Conservation (phyloP, 2,113 vertebrate genomes). For the Tonatia bakeri region DNA sequence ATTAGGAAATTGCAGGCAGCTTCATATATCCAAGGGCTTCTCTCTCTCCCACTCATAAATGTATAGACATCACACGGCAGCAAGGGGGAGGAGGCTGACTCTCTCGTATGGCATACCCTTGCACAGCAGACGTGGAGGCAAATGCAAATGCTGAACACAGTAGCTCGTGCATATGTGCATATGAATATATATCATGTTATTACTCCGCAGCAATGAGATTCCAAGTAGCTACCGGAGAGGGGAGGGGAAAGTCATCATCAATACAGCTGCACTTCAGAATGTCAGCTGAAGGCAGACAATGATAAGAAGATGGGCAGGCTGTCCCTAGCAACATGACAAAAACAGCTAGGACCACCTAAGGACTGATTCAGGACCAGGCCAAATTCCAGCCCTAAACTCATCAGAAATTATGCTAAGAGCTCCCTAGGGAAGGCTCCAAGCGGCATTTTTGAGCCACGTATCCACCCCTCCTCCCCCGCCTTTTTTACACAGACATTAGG, state of each 20-base stretch:
- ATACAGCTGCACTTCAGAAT: conserved; percentile 69
- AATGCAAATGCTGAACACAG: conserved; percentile 47
- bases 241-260: conserved; percentile 49
- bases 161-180: conserved; percentile 56
- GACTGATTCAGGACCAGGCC: conserved; percentile 65
- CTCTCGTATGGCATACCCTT: conserved; percentile 25
- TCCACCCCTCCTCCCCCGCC: not conserved
- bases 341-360: conserved; percentile 53
- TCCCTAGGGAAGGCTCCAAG: conserved; percentile 9
- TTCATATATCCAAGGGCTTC: conserved; percentile 48
- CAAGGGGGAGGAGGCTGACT: not conserved
- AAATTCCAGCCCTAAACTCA: conserved; percentile 67
- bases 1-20: conserved; percentile 73
- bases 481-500: conserved; percentile 59
- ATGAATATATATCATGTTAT: conserved; percentile 57
- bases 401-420: conserved; percentile 62
- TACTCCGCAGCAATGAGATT: conserved; percentile 54
- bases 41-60: conserved; percentile 42
- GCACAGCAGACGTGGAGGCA: conserved; percentile 48
- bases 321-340: conserved; percentile 25
- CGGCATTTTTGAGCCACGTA: conserved; percentile 41
- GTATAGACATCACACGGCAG: conserved; percentile 56
- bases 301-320: conserved; percentile 33
- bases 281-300: conserved; percentile 50
- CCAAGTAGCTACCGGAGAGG: conserved; percentile 45